These are phyloP conservation scores for Stegostoma tigrinum DNA, from an alignment of 2,113 vertebrate species.

Conservation along the genomic window DNA sequence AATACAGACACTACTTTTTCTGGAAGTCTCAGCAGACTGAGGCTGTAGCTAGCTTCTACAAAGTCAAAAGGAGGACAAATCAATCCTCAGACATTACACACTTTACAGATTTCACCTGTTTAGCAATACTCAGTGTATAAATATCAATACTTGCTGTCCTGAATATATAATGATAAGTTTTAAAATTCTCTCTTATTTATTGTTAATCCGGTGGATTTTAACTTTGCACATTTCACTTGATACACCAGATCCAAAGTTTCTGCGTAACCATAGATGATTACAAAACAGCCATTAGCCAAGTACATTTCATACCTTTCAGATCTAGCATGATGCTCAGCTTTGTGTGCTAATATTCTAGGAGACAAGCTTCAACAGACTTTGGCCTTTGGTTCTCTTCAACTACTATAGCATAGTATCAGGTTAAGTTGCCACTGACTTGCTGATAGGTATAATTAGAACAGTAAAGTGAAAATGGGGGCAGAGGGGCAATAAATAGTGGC, in stretches of 20 bases:
- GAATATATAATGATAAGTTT: conserved; percentile 8
- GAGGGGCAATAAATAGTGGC: not conserved
- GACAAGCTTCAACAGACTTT: not conserved
- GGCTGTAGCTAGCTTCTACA: not conserved
- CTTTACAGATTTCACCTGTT: not conserved
- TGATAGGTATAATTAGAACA: not conserved
- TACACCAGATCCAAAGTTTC: not conserved
- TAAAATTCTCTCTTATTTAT: not conserved
- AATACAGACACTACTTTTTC: not conserved
- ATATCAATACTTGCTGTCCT: not conserved
- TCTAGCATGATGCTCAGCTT: not conserved
- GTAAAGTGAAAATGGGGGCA: not conserved
- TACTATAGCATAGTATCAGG: not conserved
- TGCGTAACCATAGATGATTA: not conserved
- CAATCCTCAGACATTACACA: not conserved
- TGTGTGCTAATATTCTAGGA: not conserved
- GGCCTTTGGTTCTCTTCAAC: not conserved
- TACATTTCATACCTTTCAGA: not conserved
- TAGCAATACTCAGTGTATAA: not conserved
- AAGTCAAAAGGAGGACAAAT: not conserved
- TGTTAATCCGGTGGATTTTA: not conserved
- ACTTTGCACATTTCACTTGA: not conserved
- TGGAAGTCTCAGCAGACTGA: not conserved
- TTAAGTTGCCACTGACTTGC: not conserved
- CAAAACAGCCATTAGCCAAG: not conserved